Conservation (phyloP, 2,113 vertebrate genomes). For the Brevimyrus niger region DNA sequence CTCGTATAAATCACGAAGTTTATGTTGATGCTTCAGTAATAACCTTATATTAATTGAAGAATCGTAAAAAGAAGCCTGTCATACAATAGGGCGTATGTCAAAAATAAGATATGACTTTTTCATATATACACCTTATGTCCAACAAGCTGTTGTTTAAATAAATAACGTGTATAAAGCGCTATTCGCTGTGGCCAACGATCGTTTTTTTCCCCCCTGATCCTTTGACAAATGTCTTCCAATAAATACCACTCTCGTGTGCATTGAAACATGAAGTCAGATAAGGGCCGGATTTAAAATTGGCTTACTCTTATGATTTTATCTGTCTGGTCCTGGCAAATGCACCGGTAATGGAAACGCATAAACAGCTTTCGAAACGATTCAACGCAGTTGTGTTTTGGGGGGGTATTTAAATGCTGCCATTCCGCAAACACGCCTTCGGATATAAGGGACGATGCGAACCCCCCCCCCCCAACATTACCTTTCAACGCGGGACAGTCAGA, state of each 20-base stretch:
- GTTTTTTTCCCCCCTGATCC: neutral
- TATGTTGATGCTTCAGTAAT: conserved; percentile 52
- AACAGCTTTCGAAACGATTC: neutral
- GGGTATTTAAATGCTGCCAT: neutral
- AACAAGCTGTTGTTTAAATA: conserved; percentile 45
- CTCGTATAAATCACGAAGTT: conserved; percentile 51
- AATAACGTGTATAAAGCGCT: conserved; percentile 5
- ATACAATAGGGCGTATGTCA: conserved; percentile 42
- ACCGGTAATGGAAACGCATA: conserved; percentile 3
- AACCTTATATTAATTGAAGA: conserved; percentile 47
- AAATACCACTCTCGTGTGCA: neutral
- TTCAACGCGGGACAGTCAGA: neutral
- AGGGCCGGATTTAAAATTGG: neutral
- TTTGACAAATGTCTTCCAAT: conserved; percentile 1
- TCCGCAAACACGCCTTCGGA: neutral
- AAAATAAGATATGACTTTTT: conserved; percentile 11
- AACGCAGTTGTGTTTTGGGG: neutral
- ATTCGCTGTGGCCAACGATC: neutral
- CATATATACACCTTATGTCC: conserved; percentile 42
- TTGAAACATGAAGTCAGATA: neutral
- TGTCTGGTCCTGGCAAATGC: neutral
- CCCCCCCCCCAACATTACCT: neutral
- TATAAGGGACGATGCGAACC: neutral
- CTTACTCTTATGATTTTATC: neutral
- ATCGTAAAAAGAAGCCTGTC: conserved; percentile 38